Percentiles rank a stretch among this genome's conserved stretches.
Evolutionary conservation across 2,888 invertebrate genomes (phyloP).

Genomic region (Thalpophila matura): DNA sequence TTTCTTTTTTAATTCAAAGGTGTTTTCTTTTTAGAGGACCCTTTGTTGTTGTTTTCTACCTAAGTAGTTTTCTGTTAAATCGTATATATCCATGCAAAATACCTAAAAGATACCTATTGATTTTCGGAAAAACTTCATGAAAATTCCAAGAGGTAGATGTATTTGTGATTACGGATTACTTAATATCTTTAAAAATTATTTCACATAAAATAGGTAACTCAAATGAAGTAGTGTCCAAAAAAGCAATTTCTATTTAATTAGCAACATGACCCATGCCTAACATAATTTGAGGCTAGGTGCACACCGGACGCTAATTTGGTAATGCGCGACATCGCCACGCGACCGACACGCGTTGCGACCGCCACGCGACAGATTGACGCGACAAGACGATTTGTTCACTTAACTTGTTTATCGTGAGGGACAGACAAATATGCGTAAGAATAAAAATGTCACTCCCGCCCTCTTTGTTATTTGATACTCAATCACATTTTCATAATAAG

Average conservation of each 20-base stretch:
- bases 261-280: conserved; percentile 76
- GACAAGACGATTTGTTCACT: conserved; percentile 86
- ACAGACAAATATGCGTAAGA: conserved; percentile 77
- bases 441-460: conserved; percentile 74
- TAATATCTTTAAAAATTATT: no score
- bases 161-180: no score
- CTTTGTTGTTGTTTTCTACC: neutral
- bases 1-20: conserved; percentile 10
- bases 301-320: conserved; percentile 87
- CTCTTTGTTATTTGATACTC: conserved; percentile 71
- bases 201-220: no score
- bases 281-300: conserved; percentile 81
- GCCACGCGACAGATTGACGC: conserved; percentile 84
- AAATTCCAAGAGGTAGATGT: neutral
- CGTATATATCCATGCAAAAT: neutral
- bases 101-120: no score
- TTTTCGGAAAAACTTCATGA: neutral
- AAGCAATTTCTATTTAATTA: conserved; percentile 67
- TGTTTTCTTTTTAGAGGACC: neutral
- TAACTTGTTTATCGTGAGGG: conserved; percentile 83
- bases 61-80: neutral
- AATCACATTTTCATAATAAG: conserved; percentile 63
- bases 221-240: no score
- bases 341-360: conserved; percentile 77
- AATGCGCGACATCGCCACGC: conserved; percentile 83